Percentiles rank a stretch among this genome's conserved stretches.
Conservation (phyloP, 1,140 invertebrate genomes). For the Sesamia nonagrioides region DNA sequence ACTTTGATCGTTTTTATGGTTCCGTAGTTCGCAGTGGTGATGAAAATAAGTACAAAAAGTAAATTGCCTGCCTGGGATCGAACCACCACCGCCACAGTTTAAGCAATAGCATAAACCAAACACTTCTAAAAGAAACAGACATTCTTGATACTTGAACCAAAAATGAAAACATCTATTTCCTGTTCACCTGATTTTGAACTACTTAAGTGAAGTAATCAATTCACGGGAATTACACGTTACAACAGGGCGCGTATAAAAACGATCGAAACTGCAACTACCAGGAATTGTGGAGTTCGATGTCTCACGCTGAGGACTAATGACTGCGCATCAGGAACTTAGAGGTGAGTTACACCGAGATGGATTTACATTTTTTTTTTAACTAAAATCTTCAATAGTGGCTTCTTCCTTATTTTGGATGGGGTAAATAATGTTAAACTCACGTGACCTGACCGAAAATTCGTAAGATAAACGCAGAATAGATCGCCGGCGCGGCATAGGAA, state of each 20-base stretch:
- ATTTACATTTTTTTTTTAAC: background rate
- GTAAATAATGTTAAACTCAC: too few species aligned
- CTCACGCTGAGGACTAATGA: slow-evolving; percentile 32
- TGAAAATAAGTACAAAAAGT: too few species aligned
- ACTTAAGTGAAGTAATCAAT: slow-evolving; percentile 19
- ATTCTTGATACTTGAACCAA: background rate
- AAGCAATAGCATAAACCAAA: too few species aligned
- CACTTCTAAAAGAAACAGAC: background rate
- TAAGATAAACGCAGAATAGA: too few species aligned
- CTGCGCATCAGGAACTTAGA: slow-evolving; percentile 35
- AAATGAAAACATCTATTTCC: background rate
- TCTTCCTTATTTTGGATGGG: too few species aligned
- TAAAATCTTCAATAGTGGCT: too few species aligned
- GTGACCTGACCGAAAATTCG: too few species aligned
- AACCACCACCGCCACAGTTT: too few species aligned
- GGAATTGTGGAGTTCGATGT: slow-evolving; percentile 42
- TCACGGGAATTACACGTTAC: background rate
- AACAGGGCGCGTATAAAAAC: slow-evolving; percentile 24
- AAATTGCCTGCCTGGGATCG: too few species aligned
- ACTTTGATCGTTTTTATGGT: too few species aligned
- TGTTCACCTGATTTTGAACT: background rate
- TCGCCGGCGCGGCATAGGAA: too few species aligned
- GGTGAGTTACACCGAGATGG: background rate
- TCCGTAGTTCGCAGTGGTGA: too few species aligned
- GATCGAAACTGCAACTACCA: slow-evolving; percentile 4